Evolutionary conservation across 2,113 vertebrate species (phyloP), one percentile per base, ranked within the genome.

Genomic region (Pseudopodoces humilis): DNA sequence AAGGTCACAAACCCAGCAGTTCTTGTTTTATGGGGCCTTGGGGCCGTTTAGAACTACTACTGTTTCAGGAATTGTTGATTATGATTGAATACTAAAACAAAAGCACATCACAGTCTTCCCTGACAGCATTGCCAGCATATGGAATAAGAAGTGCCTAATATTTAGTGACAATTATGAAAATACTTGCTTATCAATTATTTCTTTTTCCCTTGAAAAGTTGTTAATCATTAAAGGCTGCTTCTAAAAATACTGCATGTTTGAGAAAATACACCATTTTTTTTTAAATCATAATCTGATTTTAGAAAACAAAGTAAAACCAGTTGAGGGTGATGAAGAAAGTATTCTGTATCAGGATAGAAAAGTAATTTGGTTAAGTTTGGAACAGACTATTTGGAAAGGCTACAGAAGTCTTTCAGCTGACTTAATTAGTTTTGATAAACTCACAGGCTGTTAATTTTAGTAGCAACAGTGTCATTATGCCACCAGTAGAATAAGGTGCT

Each of bases 11-110:
- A 90, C 84, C 96, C 87, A 85, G 64, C 52, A 74, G 39, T 96
- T 97, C 92, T 85, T 94, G 41, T 94, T 97, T 97, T 96, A 97
- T 91, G 93, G 70, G 82, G 75, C 97, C 94, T 97, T 31, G 21
- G 88, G 92, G 90, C 82, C 94, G 71, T 87, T 96, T 97, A 94
- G 84, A 96, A 92, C 94, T 76, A 94, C 96, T 95, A 88, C 92
- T 87, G 35, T 90, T 87, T 92, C 77, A 92, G 84, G 94, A 96
- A 80, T 82, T 94, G 86, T 94, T 95, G 89, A 85, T 95, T 84
- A 86, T 95, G 84, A 95, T 94, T 94, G 88, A 96, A 94, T 68
- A 44, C 60, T 80, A 82, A 59, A 95, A 94, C 46, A 94, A 93
- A 95, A 94, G 79, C 37, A 92, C 85, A 72, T 88, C 65, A 39